Base-by-base conservation (phyloP, 2,888 invertebrate species). In the Tromatobia lineatoria region DNA sequence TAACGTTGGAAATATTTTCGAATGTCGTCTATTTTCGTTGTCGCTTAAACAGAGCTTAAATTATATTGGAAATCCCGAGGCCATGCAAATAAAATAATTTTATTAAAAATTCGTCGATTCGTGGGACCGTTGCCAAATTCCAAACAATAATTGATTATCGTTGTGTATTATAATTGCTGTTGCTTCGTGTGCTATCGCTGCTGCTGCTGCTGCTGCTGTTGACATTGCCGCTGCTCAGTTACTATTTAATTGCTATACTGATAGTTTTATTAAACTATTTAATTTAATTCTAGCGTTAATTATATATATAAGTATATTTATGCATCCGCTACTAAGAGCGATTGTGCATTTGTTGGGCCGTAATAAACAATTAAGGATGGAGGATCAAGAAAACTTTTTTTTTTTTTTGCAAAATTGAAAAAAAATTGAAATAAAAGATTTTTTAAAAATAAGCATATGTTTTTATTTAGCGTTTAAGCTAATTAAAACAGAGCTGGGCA, bases 121-220 rank as follows among this genome's bases (percentile, higher is more conserved):
- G 57, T 15, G n/a, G 66, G 77, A 77, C 54, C 52, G 61, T 52
- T 75, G 29, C 71, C 64, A 52, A 67, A 69, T 61, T 29, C 34
- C 61, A 25, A 52, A 38, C 20, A 61, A 69, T 47, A 23, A 64
- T 75, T 52, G 18, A 79, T 66, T n/a, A 69, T 59, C 7, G 70
- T 70, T 66, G n/a, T 69, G 57, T 25, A 7, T 25, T 59, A 69
- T 59, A 73, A 73, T 73, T n/a, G 71, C 71, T 82, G 71, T 61
- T 23, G 83, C 83, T 83, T 80, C 77, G 69, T 77, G 80, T 74
- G 73, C 77, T 80, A 80, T 80, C 73, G 83, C 83, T 74, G 83
- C 80, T 84, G 75, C 76, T 81, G 64, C 73, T 71, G 52, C 80
- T 76, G 80, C 80, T 81, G 61, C 54, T 73, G 67, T 47, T 69